Evolutionary conservation across 2,888 invertebrate species (phyloP), one percentile per base, ranked within the genome.

Genomic region (Tipula vernalis): DNA sequence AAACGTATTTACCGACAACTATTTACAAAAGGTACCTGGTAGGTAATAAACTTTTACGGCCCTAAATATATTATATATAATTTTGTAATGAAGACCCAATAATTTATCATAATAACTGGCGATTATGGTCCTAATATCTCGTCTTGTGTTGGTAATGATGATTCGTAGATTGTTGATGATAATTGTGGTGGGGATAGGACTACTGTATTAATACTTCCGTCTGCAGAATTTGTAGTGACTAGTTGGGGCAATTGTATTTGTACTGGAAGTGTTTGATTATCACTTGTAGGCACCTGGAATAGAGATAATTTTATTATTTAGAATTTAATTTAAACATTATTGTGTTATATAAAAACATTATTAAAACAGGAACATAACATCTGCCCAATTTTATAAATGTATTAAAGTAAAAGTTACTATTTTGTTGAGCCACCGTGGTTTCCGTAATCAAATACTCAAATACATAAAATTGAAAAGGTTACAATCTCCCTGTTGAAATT

Each of bases 161-260:
- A 57, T 84, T 84, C 39, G 8, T 84, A 15, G 39, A 39, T 10
- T 39, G 41, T 84, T n/a, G 84, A n/a, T 39, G 84, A 39, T 84
- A 41, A 84, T 39, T 84, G 84, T 47, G 87, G 83, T 44, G 88
- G 84, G 44, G 88, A 87, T 71, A 88, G 86, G 8, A 88, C 88
- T 28, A 88, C 87, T 88, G 90, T 86, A 89, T 88, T 87, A 89
- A 88, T 87, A 57, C 87, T 87, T 36, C 88, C 88, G 86, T 87
- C 87, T 5, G 87, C 51, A 51, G 87, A 42, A 84, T 88, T 88
- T 90, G 92, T 89, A 71, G 89, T 88, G 18, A 89, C 87, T 36
- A 89, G 87, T 87, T 93, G 94, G 13, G 94, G 94, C 89, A 95
- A 93, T 92, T 94, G 94, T 88, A 95, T 95, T 90, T 94, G 94